These are phyloP conservation scores for Trisateles emortualis DNA, from an alignment of 2,888 invertebrate genomes.

Conservation along the genomic window DNA sequence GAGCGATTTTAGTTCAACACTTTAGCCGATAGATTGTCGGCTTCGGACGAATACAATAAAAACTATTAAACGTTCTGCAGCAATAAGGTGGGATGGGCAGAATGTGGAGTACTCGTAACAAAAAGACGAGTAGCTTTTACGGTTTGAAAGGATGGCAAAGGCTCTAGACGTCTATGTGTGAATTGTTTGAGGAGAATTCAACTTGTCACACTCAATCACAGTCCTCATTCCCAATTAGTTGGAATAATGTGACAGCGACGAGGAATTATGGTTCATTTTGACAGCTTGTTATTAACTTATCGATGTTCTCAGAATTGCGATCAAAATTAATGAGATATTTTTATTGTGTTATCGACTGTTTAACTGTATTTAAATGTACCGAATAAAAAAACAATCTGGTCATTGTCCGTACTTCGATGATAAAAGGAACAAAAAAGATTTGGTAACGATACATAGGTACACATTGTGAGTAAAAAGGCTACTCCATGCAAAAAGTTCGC, in stretches of 20 bases:
- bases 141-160: constrained; percentile 14
- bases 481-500: not conserved
- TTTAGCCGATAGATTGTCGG: constrained; percentile 56
- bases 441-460: not conserved
- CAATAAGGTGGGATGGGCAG: constrained; percentile 42
- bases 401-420: too few relatives aligned
- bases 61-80: constrained; percentile 47
- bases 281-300: constrained; percentile 41
- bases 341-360: not conserved
- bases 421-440: not conserved
- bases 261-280: constrained; percentile 49
- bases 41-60: constrained; percentile 44
- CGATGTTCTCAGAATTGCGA: constrained; percentile 36
- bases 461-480: not conserved
- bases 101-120: constrained; percentile 50
- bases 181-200: constrained; percentile 35
- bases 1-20: constrained; percentile 62
- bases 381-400: too few relatives aligned
- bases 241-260: constrained; percentile 55
- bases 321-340: constrained; percentile 12
- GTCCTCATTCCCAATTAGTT: constrained; percentile 65
- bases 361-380: too few relatives aligned
- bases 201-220: constrained; percentile 58
- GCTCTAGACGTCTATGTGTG: constrained; percentile 37
- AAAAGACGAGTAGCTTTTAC: constrained; percentile 29